These are phyloP conservation scores for Notothenia coriiceps DNA, from an alignment of 2,113 vertebrate genomes.

Conservation along the genomic window DNA sequence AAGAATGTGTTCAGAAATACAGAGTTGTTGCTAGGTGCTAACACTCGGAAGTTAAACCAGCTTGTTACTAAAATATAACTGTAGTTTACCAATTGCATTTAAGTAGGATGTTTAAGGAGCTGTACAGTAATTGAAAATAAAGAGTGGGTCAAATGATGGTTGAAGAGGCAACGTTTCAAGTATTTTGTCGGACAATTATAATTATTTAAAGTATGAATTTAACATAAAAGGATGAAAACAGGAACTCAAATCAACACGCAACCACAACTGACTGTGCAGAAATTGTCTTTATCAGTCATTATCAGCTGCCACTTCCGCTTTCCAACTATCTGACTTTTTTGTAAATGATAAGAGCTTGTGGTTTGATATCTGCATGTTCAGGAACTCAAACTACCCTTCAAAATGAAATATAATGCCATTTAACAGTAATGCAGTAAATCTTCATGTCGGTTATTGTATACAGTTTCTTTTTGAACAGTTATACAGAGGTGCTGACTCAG, in stretches of 20 bases:
- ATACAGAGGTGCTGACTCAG: background rate
- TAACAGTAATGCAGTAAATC: background rate
- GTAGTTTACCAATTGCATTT: background rate
- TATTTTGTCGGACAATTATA: background rate
- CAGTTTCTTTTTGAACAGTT: background rate
- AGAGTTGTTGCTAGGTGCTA: background rate
- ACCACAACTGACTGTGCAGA: background rate
- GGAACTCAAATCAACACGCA: background rate
- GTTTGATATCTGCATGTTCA: background rate
- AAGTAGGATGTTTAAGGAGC: background rate
- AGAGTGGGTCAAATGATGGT: background rate
- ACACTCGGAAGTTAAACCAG: background rate
- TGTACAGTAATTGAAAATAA: background rate
- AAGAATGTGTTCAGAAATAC: slow-evolving; percentile 18
- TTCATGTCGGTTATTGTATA: background rate
- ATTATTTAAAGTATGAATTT: background rate
- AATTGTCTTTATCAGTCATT: background rate
- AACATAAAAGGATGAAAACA: background rate
- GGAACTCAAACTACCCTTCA: background rate
- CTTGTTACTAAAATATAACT: background rate
- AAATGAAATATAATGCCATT: background rate
- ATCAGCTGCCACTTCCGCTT: background rate
- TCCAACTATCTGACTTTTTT: background rate
- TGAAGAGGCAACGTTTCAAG: background rate
- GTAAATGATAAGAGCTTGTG: background rate